Conservation (phyloP, 2,113 vertebrate species). For the Colius striatus region DNA sequence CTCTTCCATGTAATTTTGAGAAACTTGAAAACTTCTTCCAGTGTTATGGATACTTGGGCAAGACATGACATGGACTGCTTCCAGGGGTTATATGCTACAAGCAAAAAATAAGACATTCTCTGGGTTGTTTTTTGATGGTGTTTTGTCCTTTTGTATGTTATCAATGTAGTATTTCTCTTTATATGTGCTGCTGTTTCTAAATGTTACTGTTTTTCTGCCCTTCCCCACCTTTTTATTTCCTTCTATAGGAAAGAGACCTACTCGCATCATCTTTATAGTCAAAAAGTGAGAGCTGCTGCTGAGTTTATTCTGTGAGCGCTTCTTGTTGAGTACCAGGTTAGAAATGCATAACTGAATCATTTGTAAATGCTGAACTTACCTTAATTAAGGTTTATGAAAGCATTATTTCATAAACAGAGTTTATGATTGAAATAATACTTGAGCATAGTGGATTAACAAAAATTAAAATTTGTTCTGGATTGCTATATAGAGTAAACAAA, state of each 20-base stretch:
- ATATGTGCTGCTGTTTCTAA: neutral
- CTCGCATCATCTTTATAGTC: neutral
- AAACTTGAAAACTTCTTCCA: neutral
- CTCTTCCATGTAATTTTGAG: neutral
- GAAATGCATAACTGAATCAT: neutral
- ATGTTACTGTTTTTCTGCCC: neutral
- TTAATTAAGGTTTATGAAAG: neutral
- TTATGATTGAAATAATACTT: neutral
- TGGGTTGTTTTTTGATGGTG: neutral
- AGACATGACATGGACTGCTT: neutral
- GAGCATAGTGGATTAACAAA: neutral
- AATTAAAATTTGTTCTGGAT: neutral
- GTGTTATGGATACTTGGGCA: neutral
- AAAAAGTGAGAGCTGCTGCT: constrained; percentile 4
- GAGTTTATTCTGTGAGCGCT: neutral
- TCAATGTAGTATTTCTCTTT: neutral
- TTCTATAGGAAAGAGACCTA: neutral
- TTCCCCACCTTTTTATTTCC: neutral
- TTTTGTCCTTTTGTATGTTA: neutral
- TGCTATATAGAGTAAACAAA: neutral
- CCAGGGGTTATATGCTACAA: neutral
- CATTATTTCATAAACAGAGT: neutral
- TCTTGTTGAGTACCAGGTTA: constrained; percentile 35
- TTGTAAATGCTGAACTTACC: neutral
- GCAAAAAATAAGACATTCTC: rapidly evolving